Base-by-base conservation (phyloP, 2,888 invertebrate genomes). In the Ceramica pisi region DNA sequence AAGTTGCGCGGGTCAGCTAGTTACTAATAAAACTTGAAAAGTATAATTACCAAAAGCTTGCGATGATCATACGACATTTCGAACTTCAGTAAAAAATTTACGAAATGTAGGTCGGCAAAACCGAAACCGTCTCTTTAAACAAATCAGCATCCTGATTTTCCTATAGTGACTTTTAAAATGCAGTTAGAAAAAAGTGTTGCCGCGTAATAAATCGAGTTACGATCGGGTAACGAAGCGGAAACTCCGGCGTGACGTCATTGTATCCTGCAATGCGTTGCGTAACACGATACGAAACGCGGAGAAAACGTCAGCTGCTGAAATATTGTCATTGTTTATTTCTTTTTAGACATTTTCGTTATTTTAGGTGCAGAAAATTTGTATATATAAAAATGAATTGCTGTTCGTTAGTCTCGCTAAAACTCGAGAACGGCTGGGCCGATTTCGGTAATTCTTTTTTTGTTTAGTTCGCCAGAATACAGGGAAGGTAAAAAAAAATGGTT, bases 171-270 rank as follows among this genome's bases (percentile, higher is more conserved):
- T 55, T 64, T 71, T 38, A 72, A 77, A 77, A 73, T 51, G 14
- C 31, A 73, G 50, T 78, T 61, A 61, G 44, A 50, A 48, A 19
- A 77, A 67, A 77, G 55, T 63, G 71, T 76, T 66, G 55, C 35
- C 35, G 8, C 61, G 53, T 67, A 70, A 75, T 79, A 67, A 79
- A 79, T 81, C n/a, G 48, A 61, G 70, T 82, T 75, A 71, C 60
- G n/a, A n/a, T n/a, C 60, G 67, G 62, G 68, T 59, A 76, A 67
- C 74, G 67, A 72, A 72, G 69, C 66, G 60, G 35, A 70, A 80
- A 59, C 63, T 67, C 41, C 48, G 23, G 41, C 53, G 56, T 80
- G 78, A 70, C 66, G 71, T 76, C 78, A 63, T 60, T 66, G 70
- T 78, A 64, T 56, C 79, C 60, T 78, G 78, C 78, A 73, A 78